phyloP scores from a whole-genome alignment of 2,797 vertebrate genomes.

The Peromyscus nudipes region DNA sequence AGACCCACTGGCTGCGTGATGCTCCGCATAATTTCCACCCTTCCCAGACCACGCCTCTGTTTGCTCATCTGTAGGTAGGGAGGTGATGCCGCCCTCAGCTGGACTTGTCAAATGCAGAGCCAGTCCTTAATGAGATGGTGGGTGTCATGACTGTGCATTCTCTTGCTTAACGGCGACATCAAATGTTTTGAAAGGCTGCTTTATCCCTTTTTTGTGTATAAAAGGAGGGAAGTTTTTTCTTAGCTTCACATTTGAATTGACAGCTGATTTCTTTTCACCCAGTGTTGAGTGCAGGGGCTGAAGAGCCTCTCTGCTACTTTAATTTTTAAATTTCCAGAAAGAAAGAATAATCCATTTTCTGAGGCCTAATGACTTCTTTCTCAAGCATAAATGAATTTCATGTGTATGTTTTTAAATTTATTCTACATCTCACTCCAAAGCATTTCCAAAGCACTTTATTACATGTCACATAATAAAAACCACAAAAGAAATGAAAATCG shows the following conservation, averaged over 20 bases:
- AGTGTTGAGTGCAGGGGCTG: slow-evolving; percentile 10
- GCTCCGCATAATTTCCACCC: not conserved
- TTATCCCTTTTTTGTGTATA: slow-evolving; percentile 11
- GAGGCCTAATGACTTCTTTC: slow-evolving; percentile 32
- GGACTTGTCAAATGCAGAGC: accelerated
- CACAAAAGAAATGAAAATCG: slow-evolving; percentile 10
- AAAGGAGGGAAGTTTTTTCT: slow-evolving; percentile 50
- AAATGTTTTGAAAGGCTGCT: slow-evolving; percentile 57
- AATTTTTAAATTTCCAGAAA: slow-evolving; percentile 63
- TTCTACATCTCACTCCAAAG: not conserved
- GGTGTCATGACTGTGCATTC: not conserved
- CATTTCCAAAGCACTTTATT: not conserved
- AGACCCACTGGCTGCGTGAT: not conserved
- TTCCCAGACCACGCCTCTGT: not conserved
- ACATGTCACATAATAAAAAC: not conserved
- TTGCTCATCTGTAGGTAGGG: slow-evolving; percentile 26
- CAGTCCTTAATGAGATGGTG: not conserved
- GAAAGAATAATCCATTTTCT: slow-evolving; percentile 40
- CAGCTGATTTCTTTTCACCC: slow-evolving; percentile 75
- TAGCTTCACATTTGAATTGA: slow-evolving; percentile 62
- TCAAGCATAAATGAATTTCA: slow-evolving; percentile 53
- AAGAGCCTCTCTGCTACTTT: slow-evolving; percentile 49
- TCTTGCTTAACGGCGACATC: slow-evolving; percentile 50
- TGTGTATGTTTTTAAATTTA: slow-evolving; percentile 42
- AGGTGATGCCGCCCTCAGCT: not conserved